These are phyloP conservation scores for Sminthurinus signatus DNA, from an alignment of 1,140 invertebrate species.

Conservation along the genomic window DNA sequence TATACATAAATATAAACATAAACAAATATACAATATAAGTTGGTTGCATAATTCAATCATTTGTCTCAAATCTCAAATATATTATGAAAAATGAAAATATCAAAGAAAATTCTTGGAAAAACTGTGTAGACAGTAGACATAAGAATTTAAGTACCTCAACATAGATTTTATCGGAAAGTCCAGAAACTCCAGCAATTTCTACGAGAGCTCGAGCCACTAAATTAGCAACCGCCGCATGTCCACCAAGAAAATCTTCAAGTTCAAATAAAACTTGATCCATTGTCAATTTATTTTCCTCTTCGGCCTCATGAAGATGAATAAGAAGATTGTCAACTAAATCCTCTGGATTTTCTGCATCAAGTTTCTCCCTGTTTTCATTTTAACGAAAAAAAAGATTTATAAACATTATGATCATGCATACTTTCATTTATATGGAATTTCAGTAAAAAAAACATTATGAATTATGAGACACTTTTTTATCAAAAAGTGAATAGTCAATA, in stretches of 20 bases:
- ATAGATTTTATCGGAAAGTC: constrained; percentile 36
- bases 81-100: too few species aligned
- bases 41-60: too few species aligned
- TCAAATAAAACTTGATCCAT: constrained; percentile 68
- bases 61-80: too few species aligned
- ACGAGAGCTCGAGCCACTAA: constrained; percentile 32
- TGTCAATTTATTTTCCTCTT: constrained; percentile 50
- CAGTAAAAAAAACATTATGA: too few species aligned
- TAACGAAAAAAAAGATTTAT: too few species aligned
- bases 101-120: constrained; percentile 11
- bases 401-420: too few species aligned
- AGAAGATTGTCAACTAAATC: constrained; percentile 72
- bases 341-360: constrained; percentile 41
- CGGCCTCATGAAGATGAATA: constrained; percentile 56
- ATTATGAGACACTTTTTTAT: too few species aligned
- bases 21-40: too few species aligned
- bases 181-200: constrained; percentile 35
- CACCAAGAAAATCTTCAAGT: constrained; percentile 78
- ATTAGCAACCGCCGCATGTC: constrained; percentile 82
- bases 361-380: constrained; percentile 21
- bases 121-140: background rate
- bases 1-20: too few species aligned
- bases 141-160: constrained; percentile 23
- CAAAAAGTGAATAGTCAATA: too few species aligned
- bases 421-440: too few species aligned